A percentile compares a stretch with the other conserved stretches of the same genome.
phyloP scores from a whole-genome alignment of 2,888 invertebrate genomes.

The Julus scanicus region DNA sequence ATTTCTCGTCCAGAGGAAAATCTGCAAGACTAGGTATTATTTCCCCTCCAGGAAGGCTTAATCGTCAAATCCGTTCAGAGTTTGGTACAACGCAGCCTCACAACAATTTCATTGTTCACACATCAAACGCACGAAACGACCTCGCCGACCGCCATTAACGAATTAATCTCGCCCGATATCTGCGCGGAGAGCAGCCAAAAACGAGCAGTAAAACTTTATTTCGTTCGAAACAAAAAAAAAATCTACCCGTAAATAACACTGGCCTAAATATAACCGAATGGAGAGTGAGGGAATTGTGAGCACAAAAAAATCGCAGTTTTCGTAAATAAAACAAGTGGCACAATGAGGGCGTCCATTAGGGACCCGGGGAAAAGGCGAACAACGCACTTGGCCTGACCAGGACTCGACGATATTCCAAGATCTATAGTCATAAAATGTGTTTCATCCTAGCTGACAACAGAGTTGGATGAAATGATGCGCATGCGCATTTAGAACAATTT shows the following conservation, averaged over 20 bases:
- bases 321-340: not conserved
- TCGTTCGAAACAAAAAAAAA: not conserved
- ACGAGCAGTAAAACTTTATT: slow-evolving; percentile 32
- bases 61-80: too few relatives aligned
- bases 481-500: too few relatives aligned
- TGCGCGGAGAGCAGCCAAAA: slow-evolving; percentile 44
- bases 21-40: not conserved
- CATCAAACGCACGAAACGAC: slow-evolving; percentile 37
- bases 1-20: not conserved
- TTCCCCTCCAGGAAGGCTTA: too few relatives aligned
- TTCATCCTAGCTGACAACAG: too few relatives aligned
- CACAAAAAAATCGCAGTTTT: not conserved
- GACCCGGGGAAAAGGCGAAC: not conserved
- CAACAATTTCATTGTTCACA: slow-evolving; percentile 45
- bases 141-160: slow-evolving; percentile 45
- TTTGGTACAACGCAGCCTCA: not conserved
- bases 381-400: not conserved
- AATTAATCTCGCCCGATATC: slow-evolving; percentile 43
- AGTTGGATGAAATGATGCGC: too few relatives aligned
- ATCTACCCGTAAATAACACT: slow-evolving; percentile 10
- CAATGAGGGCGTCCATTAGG: not conserved
- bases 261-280: slow-evolving; percentile 35
- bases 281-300: not conserved
- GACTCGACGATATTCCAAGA: not conserved
- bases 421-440: too few relatives aligned